These are phyloP conservation scores for Drosophila barbarae DNA, from an alignment of 2,888 invertebrate genomes.

Conservation along the genomic window DNA sequence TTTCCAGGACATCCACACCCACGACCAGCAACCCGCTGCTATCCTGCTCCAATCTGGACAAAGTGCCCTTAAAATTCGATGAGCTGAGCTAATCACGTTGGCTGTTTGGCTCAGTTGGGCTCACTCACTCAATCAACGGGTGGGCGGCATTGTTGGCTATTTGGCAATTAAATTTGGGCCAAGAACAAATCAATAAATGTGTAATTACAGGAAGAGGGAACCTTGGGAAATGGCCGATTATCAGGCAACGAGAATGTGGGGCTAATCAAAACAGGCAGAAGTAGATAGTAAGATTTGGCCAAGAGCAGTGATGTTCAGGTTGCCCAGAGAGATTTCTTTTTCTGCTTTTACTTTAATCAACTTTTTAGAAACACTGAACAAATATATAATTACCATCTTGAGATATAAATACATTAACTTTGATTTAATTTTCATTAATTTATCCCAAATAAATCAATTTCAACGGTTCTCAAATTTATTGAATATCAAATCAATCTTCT, in stretches of 20 bases:
- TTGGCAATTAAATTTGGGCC: conserved; percentile 54
- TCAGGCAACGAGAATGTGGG: not conserved
- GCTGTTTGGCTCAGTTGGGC: conserved; percentile 34
- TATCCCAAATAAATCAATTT: not conserved
- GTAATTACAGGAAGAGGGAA: conserved; percentile 37
- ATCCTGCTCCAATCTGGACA: conserved; percentile 27
- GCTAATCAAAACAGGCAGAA: conserved; percentile 8
- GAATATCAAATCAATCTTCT: not conserved
- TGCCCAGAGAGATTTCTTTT: not conserved
- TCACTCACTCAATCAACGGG: conserved; percentile 43
- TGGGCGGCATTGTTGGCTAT: conserved; percentile 41
- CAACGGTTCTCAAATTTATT: not conserved
- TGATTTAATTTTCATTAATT: not conserved
- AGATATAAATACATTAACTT: not conserved
- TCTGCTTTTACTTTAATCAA: not conserved
- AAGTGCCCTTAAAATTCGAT: conserved; percentile 65
- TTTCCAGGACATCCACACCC: conserved; percentile 32
- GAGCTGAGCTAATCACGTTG: conserved; percentile 59
- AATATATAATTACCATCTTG: not conserved
- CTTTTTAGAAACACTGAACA: not conserved
- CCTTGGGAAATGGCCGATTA: conserved; percentile 1
- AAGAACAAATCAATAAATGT: conserved; percentile 60
- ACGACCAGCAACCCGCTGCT: not conserved
- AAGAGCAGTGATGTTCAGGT: not conserved
- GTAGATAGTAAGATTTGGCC: not conserved